Base-by-base conservation (phyloP, 2,113 vertebrate species). In the Seriola quinqueradiata region DNA sequence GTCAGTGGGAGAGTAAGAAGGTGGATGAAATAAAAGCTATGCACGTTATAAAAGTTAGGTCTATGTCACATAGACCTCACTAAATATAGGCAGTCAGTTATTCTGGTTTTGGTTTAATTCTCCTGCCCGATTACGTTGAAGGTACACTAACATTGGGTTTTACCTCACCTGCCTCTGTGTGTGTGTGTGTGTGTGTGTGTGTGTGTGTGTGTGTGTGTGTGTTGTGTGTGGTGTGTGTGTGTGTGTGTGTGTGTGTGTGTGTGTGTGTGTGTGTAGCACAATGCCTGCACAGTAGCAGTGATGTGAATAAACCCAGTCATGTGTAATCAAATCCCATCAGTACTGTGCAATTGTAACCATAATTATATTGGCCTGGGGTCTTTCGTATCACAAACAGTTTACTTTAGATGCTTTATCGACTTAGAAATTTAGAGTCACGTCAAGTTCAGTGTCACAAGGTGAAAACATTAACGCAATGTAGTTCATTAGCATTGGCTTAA, bases 331-430 rank as follows among this genome's bases (percentile, higher is more conserved):
- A 19, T 73, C 34, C 52, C 60, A 81, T 66, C 40, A 59, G 50
- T 9, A 54, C 10, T 5, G 55, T 44, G 12, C 68, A 71, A 13
- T 64, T 82, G 74, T 21, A 50, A 50, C 23, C 3, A 60, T 59
- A 74, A 74, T 64, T 50, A 58, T 57, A 42, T 50, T 74, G 63
- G 40, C 65, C 66, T 70, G 38, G 11, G 69, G 70, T 79, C 19
- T 57, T 77, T 61, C 16, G 25, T 81, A 28, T 70, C 54, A 44
- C 36, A 70, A 59, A 69, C 12, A 46, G 44, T 54, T 72, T 55
- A 72, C 28, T 73, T 36, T 44, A 48, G 36, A 23, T 11, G 55
- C 69, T 81, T 68, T 25, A 77, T 67, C 17, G 21, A n/a, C 44
- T 75, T 23, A 38, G 17, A 74, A 34, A 71, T 59, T 48, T 8